These are phyloP conservation scores for Choreutis nemorana DNA, from an alignment of 2,888 invertebrate genomes.

Conservation along the genomic window DNA sequence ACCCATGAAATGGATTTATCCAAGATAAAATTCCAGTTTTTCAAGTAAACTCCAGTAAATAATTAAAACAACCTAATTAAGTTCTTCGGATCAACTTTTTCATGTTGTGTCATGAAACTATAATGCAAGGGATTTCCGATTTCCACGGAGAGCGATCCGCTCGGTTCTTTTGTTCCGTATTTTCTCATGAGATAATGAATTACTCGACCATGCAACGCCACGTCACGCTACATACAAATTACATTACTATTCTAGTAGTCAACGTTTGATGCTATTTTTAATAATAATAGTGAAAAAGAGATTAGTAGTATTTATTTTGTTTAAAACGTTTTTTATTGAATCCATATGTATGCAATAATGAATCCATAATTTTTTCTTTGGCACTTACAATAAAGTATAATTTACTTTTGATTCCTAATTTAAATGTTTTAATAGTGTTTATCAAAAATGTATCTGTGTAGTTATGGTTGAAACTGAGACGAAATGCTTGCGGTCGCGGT, in stretches of 20 bases:
- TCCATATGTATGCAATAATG: constrained; percentile 1
- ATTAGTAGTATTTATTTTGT: too few species aligned
- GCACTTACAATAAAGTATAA: constrained; percentile 5
- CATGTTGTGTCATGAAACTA: constrained; percentile 40
- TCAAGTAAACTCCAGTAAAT: constrained; percentile 35
- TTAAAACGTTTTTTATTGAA: too few species aligned
- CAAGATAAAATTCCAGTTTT: constrained; percentile 46
- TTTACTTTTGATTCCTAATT: too few species aligned
- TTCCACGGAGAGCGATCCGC: constrained; percentile 32
- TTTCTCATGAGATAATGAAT: constrained; percentile 39
- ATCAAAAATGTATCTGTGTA: too few species aligned
- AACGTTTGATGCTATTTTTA: too few species aligned
- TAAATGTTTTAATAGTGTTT: too few species aligned
- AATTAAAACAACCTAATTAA: too few species aligned
- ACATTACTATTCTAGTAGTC: too few species aligned
- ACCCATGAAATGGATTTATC: constrained; percentile 41
- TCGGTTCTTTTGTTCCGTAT: constrained; percentile 35
- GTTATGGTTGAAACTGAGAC: not conserved
- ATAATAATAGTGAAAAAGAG: too few species aligned
- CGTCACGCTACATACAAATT: not conserved
- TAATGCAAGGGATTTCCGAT: constrained; percentile 54
- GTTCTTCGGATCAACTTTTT: too few species aligned
- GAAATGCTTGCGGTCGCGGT: constrained; percentile 11
- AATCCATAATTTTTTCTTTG: constrained; percentile 1
- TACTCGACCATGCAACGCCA: not conserved